Percentiles rank a stretch among this genome's conserved stretches.
Conservation (phyloP, 2,797 vertebrate species). For the Carcharodon carcharias region DNA sequence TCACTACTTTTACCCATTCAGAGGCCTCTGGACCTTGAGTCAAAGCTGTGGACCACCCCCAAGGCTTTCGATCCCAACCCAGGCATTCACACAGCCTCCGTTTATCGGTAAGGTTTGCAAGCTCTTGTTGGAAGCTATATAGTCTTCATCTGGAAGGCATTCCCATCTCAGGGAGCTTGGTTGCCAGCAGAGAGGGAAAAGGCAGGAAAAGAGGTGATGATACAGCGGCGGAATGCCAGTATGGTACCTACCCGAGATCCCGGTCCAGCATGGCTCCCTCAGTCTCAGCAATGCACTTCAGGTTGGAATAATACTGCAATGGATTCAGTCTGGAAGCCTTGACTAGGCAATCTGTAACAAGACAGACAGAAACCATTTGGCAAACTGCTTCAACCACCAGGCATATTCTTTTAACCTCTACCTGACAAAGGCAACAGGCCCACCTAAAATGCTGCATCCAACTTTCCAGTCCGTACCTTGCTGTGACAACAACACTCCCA, state of each 20-base stretch:
- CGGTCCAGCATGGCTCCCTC: constrained; percentile 29
- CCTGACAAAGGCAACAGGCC: too few species aligned
- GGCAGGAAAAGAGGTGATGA: neutral
- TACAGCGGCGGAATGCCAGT: neutral
- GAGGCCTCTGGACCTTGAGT: too few species aligned
- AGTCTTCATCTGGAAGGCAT: neutral
- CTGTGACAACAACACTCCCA: too few species aligned
- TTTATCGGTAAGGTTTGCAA: neutral
- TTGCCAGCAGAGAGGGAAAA: neutral
- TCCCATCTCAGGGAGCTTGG: neutral
- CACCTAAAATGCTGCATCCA: too few species aligned
- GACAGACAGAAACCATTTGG: neutral
- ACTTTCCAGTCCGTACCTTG: too few species aligned
- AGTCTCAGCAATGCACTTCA: neutral
- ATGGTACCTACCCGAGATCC: neutral
- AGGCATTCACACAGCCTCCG: neutral
- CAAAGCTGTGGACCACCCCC: too few species aligned
- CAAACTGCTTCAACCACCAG: neutral
- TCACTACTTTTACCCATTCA: too few species aligned
- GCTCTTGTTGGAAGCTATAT: neutral
- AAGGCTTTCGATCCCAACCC: neutral
- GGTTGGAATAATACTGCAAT: neutral
- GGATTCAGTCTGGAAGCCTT: neutral
- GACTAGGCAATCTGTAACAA: neutral
- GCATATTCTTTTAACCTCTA: too few species aligned